Evolutionary conservation across 2,113 vertebrate genomes (phyloP), one percentile per base, ranked within the genome.

Genomic region (Microtus pennsylvanicus): DNA sequence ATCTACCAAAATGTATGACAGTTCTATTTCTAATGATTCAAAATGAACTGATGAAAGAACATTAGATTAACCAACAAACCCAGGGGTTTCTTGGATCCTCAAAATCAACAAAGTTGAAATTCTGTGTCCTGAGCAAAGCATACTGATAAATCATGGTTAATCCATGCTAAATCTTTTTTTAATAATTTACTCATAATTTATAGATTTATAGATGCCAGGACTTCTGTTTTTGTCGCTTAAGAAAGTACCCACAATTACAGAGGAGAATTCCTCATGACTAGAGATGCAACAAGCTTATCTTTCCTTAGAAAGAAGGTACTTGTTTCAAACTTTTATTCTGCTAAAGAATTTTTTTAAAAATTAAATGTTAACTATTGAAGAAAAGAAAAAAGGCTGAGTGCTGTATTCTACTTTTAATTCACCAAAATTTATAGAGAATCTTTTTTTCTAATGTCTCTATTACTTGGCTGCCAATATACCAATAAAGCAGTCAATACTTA

Each of bases 1-100:
- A 96, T 97, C 90, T 97, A 95, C 74, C 83, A 76, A 76, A 67
- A 94, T 70, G 24, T 83, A 96, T 61, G n/a, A 92, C 90, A 97
- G 78, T 72, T 91, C 76, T 87, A n/a, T 96, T 97, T 92, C 72
- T 95, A 96, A 91, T 94, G 76, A 96, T 95, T 94, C 96, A 87
- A 69, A 78, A 81, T 89, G 94, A 96, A 92, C 94, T 97, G 94
- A 8, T 83, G 70, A 92, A 95, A 96, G 61, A 58, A 92, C 61
- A 75, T 78, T 61, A 93, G 78, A 96, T 97, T 89, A 96, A 75
- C 26, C 74, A 96, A 94, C 42, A 96, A 97, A 92, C 67, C 63
- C 67, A 42, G 55, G 85, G 77, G 94, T 95, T 96, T 97, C 47
- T 90, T 93, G 61, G 61, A 89, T 90, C 24, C n/a, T 67, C 52